A percentile compares a stretch with the other conserved stretches of the same genome.
Evolutionary conservation across 92 coral and sea anemone species (phyloP).

Genomic region (Zoanthus sociatus): DNA sequence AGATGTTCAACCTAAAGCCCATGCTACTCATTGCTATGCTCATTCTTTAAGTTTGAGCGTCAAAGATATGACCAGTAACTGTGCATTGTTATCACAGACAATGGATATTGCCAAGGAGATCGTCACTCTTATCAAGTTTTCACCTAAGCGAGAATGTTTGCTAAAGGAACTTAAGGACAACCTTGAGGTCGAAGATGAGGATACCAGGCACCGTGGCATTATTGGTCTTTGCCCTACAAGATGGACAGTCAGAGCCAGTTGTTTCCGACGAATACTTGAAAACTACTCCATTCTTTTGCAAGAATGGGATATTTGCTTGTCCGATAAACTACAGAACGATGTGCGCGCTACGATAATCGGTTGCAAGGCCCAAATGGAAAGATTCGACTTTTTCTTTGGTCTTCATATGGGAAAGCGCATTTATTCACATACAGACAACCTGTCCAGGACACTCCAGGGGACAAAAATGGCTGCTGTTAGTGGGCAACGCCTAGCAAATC

Average conservation of each 20-base stretch:
- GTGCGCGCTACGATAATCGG: conserved; percentile 42
- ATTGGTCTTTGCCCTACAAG: conserved; percentile 41
- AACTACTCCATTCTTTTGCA: conserved; percentile 38
- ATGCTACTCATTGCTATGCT: conserved; percentile 77
- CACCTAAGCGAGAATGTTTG: conserved; percentile 56
- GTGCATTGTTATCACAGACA: conserved; percentile 47
- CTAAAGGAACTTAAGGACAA: conserved; percentile 45
- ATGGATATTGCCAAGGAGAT: conserved; percentile 57
- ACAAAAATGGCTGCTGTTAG: conserved; percentile 43
- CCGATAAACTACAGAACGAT: conserved; percentile 20
- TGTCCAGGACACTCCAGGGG: conserved; percentile 35
- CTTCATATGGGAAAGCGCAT: background rate
- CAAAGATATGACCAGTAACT: conserved; percentile 61
- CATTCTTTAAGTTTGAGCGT: conserved; percentile 74
- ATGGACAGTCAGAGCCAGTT: conserved; percentile 40
- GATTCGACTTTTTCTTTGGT: conserved; percentile 7
- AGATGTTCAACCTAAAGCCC: conserved; percentile 80
- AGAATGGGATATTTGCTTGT: conserved; percentile 45
- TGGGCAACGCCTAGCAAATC: conserved; percentile 40
- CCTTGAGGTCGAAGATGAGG: conserved; percentile 35
- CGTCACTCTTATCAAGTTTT: conserved; percentile 58
- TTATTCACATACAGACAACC: conserved; percentile 23
- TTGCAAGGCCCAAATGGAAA: conserved; percentile 41
- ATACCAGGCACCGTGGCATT: conserved; percentile 30
- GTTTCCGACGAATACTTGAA: conserved; percentile 46